Conservation (phyloP, 1,140 invertebrate genomes). For the Pseudomyrmex concolor region DNA sequence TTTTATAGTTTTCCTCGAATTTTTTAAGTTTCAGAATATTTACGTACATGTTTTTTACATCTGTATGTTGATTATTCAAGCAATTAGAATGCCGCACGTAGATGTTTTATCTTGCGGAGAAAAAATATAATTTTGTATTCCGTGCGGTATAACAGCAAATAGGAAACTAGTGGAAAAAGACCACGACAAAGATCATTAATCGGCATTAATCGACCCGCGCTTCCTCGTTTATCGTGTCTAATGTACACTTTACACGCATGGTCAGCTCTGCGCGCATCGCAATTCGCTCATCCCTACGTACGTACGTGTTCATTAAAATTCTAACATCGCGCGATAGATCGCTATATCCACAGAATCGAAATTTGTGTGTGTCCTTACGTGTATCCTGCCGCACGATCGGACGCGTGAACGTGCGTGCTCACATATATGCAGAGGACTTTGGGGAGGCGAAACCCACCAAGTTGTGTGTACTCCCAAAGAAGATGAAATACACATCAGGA, state of each 20-base stretch:
- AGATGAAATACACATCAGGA: constrained; percentile 18
- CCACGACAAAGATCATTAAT: constrained; percentile 18
- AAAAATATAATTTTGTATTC: background rate
- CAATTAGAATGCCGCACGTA: too few relatives aligned
- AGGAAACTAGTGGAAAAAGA: too few relatives aligned
- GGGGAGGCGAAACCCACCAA: constrained; percentile 6
- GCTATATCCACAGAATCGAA: constrained; percentile 36
- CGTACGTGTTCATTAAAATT: constrained; percentile 43
- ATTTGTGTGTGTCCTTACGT: constrained; percentile 69
- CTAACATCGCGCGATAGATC: constrained; percentile 36
- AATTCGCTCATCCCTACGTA: constrained; percentile 22
- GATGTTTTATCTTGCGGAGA: too few relatives aligned
- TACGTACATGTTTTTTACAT: too few relatives aligned
- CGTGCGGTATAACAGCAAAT: background rate
- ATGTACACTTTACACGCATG: background rate
- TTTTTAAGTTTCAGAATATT: too few relatives aligned
- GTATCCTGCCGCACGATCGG: constrained; percentile 60
- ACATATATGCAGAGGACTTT: constrained; percentile 6
- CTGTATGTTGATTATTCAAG: too few relatives aligned
- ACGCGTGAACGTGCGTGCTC: constrained; percentile 55
- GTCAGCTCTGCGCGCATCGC: background rate
- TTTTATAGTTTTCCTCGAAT: too few relatives aligned
- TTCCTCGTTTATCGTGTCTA: background rate
- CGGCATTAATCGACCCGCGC: constrained; percentile 1
- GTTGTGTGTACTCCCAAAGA: constrained; percentile 47